A percentile compares a stretch with the other conserved stretches of the same genome.
phyloP scores from a whole-genome alignment of 2,888 invertebrate genomes.

The Dromius quadrimaculatus region DNA sequence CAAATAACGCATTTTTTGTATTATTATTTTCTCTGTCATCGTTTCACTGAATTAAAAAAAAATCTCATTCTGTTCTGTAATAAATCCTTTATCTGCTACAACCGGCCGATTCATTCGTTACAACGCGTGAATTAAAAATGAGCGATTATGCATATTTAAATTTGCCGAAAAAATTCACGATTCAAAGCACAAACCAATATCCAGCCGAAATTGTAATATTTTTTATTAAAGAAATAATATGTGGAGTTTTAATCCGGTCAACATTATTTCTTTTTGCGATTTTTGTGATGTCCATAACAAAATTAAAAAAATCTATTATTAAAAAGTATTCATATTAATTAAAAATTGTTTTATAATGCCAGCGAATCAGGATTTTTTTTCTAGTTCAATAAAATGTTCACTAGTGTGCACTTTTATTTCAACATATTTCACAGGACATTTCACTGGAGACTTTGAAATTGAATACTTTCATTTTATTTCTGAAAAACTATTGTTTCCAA shows the following conservation, averaged over 20 bases:
- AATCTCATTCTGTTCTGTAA: slow-evolving; percentile 46
- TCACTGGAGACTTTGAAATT: slow-evolving; percentile 12
- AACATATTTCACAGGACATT: slow-evolving; percentile 13
- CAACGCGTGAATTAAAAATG: slow-evolving; percentile 50
- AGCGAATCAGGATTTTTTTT: slow-evolving; percentile 16
- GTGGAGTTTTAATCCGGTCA: slow-evolving; percentile 41
- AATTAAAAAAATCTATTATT: slow-evolving; percentile 41
- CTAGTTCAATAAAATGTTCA: slow-evolving; percentile 22
- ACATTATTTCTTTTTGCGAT: slow-evolving; percentile 35
- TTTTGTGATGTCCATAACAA: slow-evolving; percentile 25
- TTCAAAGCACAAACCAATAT: slow-evolving; percentile 50
- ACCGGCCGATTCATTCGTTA: slow-evolving; percentile 48
- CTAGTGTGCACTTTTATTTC: slow-evolving; percentile 14
- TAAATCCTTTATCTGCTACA: slow-evolving; percentile 49
- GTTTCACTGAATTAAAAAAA: slow-evolving; percentile 41
- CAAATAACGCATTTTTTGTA: slow-evolving; percentile 52
- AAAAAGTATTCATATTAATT: slow-evolving; percentile 41
- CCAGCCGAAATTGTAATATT: slow-evolving; percentile 49
- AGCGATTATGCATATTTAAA: slow-evolving; percentile 51
- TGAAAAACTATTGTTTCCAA: slow-evolving; percentile 10
- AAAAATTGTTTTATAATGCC: slow-evolving; percentile 34
- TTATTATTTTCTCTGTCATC: slow-evolving; percentile 44
- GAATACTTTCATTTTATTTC: slow-evolving; percentile 8
- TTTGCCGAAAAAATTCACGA: slow-evolving; percentile 48
- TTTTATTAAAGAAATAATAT: slow-evolving; percentile 50